Conservation (phyloP, 2,888 invertebrate genomes). For the Rhagophthalmus giganteus region DNA sequence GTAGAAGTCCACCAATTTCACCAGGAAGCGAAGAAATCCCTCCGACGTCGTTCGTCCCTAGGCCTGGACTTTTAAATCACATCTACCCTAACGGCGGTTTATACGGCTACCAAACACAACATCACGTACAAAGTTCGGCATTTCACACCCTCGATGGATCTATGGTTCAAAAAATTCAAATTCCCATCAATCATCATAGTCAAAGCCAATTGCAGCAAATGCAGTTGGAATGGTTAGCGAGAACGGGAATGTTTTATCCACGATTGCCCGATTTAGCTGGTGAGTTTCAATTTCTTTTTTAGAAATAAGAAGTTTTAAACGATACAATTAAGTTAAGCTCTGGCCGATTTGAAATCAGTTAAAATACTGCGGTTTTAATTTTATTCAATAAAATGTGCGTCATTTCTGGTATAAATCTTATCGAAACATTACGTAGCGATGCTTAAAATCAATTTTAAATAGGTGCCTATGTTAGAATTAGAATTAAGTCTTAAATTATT, state of each 20-base stretch:
- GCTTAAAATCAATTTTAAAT: too few species aligned
- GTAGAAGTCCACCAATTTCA: slow-evolving; percentile 82
- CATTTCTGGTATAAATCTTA: too few species aligned
- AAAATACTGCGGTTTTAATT: too few species aligned
- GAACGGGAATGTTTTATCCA: slow-evolving; percentile 91
- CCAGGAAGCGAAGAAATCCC: slow-evolving; percentile 79
- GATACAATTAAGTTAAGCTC: too few species aligned
- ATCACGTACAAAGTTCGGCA: slow-evolving; percentile 59
- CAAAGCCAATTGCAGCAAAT: slow-evolving; percentile 71
- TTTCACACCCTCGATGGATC: slow-evolving; percentile 57
- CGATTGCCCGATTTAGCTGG: slow-evolving; percentile 83
- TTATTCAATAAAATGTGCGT: too few species aligned
- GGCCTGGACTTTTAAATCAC: slow-evolving; percentile 62
- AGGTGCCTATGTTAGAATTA: too few species aligned
- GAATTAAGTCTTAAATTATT: too few species aligned
- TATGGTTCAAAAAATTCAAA: slow-evolving; percentile 58
- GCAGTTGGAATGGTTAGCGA: slow-evolving; percentile 87
- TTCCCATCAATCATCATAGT: slow-evolving; percentile 52
- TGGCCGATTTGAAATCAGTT: too few species aligned
- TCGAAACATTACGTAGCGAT: too few species aligned
- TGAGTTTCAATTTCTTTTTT: too few species aligned
- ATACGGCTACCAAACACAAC: slow-evolving; percentile 58
- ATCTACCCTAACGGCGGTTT: slow-evolving; percentile 48
- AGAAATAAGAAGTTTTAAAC: too few species aligned
- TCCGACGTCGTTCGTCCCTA: slow-evolving; percentile 60